Conservation (phyloP, 2,888 invertebrate species). For the Bimastos eiseni region DNA sequence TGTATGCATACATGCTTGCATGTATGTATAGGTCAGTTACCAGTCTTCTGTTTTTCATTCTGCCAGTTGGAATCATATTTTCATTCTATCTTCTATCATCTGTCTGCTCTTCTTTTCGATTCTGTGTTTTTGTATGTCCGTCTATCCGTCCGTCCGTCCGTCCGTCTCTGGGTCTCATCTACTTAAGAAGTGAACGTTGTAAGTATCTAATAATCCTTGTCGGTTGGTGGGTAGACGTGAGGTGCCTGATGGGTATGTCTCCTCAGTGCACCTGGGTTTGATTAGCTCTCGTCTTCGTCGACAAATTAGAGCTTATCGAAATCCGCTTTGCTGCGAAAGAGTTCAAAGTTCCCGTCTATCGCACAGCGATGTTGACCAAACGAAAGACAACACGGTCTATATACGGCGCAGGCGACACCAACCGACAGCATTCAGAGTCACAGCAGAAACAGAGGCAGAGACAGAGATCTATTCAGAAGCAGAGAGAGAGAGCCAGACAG, state of each 20-base stretch:
- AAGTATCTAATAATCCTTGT: constrained; percentile 15
- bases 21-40: no score
- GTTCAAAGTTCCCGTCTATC: background rate
- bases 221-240: background rate
- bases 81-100: background rate
- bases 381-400: background rate
- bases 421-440: background rate
- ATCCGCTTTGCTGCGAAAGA: background rate
- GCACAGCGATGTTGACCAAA: background rate
- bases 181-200: background rate
- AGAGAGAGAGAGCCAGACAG: background rate
- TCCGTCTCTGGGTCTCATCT: no score
- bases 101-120: background rate
- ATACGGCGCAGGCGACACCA: background rate
- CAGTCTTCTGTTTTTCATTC: background rate
- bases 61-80: background rate
- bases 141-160: background rate
- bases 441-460: background rate
- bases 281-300: background rate
- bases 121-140: background rate
- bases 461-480: no score
- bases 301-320: constrained; percentile 20
- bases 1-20: background rate
- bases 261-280: constrained; percentile 16
- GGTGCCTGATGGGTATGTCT: background rate